A percentile compares a stretch with the other conserved stretches of the same genome.
Evolutionary conservation across 2,113 vertebrate species (phyloP).

Genomic region (Camarhynchus parvulus): DNA sequence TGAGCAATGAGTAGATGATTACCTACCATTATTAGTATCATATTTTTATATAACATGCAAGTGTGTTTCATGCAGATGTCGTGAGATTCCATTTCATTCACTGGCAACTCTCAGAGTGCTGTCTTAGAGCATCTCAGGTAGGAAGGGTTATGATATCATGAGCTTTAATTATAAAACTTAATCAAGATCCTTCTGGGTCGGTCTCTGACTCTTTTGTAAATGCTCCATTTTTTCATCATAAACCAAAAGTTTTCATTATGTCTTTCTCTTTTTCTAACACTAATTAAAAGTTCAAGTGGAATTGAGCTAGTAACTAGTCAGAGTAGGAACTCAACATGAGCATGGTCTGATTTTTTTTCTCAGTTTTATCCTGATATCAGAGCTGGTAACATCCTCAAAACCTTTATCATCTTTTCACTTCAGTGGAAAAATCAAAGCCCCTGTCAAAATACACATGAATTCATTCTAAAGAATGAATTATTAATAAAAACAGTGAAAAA

Average conservation of each 20-base stretch:
- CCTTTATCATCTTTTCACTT: background rate
- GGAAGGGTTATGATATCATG: background rate
- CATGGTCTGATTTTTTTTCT: background rate
- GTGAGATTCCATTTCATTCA: background rate
- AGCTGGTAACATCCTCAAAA: background rate
- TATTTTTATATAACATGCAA: background rate
- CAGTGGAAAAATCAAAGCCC: background rate
- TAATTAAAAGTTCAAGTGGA: background rate
- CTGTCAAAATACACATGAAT: background rate
- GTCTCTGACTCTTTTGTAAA: background rate
- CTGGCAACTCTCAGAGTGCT: background rate
- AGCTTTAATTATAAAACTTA: background rate
- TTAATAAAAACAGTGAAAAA: slow-evolving; percentile 7
- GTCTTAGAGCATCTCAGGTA: background rate
- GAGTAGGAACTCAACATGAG: background rate
- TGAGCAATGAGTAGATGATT: background rate
- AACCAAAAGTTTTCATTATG: background rate
- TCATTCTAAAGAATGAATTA: background rate
- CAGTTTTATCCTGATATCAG: background rate
- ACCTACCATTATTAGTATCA: background rate
- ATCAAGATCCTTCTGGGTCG: background rate
- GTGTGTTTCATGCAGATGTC: background rate
- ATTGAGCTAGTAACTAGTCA: background rate
- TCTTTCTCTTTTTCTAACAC: background rate
- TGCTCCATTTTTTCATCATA: background rate